These are phyloP conservation scores for Pituophis catenifer DNA, from an alignment of 2,113 vertebrate species.

Conservation along the genomic window DNA sequence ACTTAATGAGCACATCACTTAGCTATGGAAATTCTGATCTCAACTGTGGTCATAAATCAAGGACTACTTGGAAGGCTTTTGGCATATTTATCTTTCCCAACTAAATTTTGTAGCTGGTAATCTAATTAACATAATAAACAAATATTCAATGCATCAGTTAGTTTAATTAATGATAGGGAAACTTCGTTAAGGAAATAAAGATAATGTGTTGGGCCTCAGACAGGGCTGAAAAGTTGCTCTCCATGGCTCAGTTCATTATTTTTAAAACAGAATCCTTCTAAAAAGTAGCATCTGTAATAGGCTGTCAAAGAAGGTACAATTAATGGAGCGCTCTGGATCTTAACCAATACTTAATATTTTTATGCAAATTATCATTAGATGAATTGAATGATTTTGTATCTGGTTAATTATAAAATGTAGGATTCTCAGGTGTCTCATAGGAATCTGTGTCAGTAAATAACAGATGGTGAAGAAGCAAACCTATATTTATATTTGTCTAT, in stretches of 20 bases:
- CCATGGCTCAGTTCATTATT: background rate
- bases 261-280: background rate
- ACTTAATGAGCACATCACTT: background rate
- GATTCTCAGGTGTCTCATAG: background rate
- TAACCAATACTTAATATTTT: background rate
- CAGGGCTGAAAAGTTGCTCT: background rate
- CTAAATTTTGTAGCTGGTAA: background rate
- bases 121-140: background rate
- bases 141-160: background rate
- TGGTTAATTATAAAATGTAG: background rate
- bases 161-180: background rate
- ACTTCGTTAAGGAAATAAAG: background rate
- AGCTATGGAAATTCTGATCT: background rate
- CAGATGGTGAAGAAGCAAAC: background rate
- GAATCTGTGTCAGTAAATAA: background rate
- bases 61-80: background rate
- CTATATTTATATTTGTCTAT: background rate
- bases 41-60: background rate
- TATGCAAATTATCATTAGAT: background rate
- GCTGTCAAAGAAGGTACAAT: background rate
- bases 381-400: background rate
- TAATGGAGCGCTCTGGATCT: background rate
- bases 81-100: background rate
- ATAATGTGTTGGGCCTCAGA: background rate
- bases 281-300: background rate